Conservation (phyloP, 2,888 invertebrate genomes). For the Andrena trimmerana region DNA sequence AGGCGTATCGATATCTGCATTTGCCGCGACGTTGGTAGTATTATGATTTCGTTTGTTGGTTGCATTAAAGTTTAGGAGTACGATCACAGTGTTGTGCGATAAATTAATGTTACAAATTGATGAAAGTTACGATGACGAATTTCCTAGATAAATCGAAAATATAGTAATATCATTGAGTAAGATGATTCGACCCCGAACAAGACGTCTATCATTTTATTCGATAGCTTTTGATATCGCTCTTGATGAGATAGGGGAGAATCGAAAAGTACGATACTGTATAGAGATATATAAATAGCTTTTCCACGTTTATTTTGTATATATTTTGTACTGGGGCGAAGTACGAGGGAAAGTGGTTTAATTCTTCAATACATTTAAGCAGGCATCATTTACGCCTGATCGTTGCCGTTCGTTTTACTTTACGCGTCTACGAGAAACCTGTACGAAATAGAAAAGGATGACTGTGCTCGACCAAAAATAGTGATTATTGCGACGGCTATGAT, state of each 20-base stretch:
- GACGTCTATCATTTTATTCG: constrained; percentile 14
- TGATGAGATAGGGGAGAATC: constrained; percentile 6
- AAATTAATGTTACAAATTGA: constrained; percentile 8
- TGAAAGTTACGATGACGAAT: constrained; percentile 25
- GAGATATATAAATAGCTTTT: constrained; percentile 49
- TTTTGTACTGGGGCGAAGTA: constrained; percentile 38
- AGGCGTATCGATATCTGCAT: constrained; percentile 5
- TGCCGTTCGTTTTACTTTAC: constrained; percentile 15
- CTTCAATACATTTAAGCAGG: constrained; percentile 13
- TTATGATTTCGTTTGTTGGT: constrained; percentile 12
- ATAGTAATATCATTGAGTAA: constrained; percentile 10
- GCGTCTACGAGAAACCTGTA: background rate
- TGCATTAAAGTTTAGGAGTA: background rate
- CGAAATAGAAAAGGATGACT: constrained; percentile 12
- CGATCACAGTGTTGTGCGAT: background rate
- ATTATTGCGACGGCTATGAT: constrained; percentile 28
- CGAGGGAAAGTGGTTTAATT: constrained; percentile 23
- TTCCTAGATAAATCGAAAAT: constrained; percentile 10
- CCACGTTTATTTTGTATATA: constrained; percentile 44
- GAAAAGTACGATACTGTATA: constrained; percentile 12
- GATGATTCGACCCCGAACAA: constrained; percentile 9
- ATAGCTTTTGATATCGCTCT: constrained; percentile 35
- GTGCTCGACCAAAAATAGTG: constrained; percentile 34
- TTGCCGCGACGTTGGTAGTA: background rate
- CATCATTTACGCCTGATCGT: constrained; percentile 31